Evolutionary conservation across 2,888 invertebrate species (phyloP).

Genomic region (Aphodius sticticus): DNA sequence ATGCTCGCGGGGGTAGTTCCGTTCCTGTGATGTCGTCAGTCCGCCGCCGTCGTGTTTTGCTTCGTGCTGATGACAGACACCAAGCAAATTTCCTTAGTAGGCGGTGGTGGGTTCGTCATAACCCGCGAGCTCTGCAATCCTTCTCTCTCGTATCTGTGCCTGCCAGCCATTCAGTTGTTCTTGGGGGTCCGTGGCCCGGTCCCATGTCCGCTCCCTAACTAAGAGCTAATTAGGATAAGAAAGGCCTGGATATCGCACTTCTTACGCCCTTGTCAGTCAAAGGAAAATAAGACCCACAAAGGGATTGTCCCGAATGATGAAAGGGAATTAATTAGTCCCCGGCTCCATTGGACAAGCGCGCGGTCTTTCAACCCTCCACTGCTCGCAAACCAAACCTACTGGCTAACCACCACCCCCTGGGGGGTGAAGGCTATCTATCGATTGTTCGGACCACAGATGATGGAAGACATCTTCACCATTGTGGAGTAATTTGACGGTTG

Average conservation of each 20-base stretch:
- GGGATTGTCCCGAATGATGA: slow-evolving; percentile 54
- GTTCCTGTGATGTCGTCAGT: slow-evolving; percentile 41
- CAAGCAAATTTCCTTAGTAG: slow-evolving; percentile 48
- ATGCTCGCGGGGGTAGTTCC: slow-evolving; percentile 25
- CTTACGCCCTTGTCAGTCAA: slow-evolving; percentile 54
- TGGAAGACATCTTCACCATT: neutral
- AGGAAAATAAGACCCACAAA: slow-evolving; percentile 53
- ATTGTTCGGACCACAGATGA: slow-evolving; percentile 4
- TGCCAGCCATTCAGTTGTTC: slow-evolving; percentile 49
- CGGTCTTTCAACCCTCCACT: neutral
- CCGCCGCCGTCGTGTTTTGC: neutral
- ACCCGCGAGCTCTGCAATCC: slow-evolving; percentile 18
- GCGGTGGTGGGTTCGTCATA: slow-evolving; percentile 45
- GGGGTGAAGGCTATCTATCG: neutral
- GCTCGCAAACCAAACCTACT: neutral
- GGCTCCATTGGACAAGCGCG: slow-evolving; percentile 29
- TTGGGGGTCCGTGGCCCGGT: slow-evolving; percentile 46
- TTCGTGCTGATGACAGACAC: slow-evolving; percentile 38
- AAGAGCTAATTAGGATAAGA: slow-evolving; percentile 56
- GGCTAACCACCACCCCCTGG: neutral
- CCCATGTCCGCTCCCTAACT: slow-evolving; percentile 50
- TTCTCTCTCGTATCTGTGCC: slow-evolving; percentile 45
- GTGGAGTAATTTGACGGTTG: neutral
- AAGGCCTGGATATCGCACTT: slow-evolving; percentile 51
- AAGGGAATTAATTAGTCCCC: slow-evolving; percentile 56